These are phyloP conservation scores for Polyodon spathula DNA, from an alignment of 2,113 vertebrate species.

Conservation along the genomic window DNA sequence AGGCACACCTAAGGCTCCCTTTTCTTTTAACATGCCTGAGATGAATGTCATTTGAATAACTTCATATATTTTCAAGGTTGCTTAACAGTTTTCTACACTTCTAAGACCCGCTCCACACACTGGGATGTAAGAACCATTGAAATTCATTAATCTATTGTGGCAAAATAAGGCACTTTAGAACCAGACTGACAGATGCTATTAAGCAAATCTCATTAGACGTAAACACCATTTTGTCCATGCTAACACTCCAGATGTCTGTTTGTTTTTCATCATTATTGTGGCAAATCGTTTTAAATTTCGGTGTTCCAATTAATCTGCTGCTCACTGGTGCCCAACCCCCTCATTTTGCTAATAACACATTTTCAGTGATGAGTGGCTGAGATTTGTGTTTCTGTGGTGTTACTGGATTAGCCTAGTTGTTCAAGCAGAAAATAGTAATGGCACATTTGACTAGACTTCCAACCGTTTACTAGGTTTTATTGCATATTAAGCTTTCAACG, in stretches of 20 bases:
- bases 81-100: not conserved
- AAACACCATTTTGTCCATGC: not conserved
- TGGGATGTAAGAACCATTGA: not conserved
- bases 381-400: not conserved
- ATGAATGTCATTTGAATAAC: too few relatives aligned
- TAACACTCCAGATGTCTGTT: not conserved
- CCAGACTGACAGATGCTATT: not conserved
- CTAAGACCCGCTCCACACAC: not conserved
- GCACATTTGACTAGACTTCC: not conserved
- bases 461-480: not conserved
- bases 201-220: not conserved
- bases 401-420: slow-evolving; percentile 6
- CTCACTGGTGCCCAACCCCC: not conserved
- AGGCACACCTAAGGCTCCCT: too few relatives aligned
- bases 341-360: not conserved
- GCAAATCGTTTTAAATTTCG: slow-evolving; percentile 6
- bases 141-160: not conserved
- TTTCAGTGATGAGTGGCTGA: not conserved
- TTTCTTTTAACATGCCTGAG: too few relatives aligned
- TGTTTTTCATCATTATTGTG: slow-evolving; percentile 6
- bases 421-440: not conserved
- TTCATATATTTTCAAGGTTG: not conserved
- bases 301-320: slow-evolving; percentile 8
- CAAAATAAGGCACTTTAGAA: not conserved
- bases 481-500: not conserved